phyloP scores from a whole-genome alignment of 2,113 vertebrate species.

The Balaeniceps rex region DNA sequence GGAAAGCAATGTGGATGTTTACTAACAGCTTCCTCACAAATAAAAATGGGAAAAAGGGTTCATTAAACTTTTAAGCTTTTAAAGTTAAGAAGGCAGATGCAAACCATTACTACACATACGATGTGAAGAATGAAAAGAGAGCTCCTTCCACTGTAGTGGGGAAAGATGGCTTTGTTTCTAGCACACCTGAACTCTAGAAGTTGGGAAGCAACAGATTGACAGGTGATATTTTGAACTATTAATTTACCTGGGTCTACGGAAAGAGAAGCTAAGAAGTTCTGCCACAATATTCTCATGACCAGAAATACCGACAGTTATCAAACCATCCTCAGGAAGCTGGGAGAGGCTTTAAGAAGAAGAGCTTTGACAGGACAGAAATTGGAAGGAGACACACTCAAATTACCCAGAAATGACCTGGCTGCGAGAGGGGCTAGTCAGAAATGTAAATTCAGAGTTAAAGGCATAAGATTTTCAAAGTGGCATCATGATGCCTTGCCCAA shows the following conservation, averaged over 20 bases:
- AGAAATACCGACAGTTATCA: neutral
- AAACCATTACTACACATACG: neutral
- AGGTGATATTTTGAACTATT: neutral
- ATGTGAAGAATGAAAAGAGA: neutral
- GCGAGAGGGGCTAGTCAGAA: neutral
- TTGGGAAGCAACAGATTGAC: neutral
- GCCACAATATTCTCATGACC: neutral
- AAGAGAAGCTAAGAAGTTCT: neutral
- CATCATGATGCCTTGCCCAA: neutral
- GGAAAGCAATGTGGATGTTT: neutral
- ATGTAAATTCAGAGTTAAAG: neutral
- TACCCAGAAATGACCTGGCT: neutral
- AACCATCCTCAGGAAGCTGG: neutral
- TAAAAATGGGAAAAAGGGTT: neutral
- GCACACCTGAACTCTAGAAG: neutral
- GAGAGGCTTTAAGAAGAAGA: neutral
- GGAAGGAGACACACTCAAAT: neutral
- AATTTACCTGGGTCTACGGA: neutral
- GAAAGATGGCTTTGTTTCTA: neutral
- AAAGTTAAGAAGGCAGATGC: neutral
- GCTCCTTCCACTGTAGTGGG: fast-evolving
- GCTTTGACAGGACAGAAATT: neutral
- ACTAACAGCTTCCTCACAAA: neutral
- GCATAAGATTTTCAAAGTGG: neutral
- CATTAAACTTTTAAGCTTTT: neutral